phyloP scores from a whole-genome alignment of 2,113 vertebrate species.

The Rhadina sibilatrix region DNA sequence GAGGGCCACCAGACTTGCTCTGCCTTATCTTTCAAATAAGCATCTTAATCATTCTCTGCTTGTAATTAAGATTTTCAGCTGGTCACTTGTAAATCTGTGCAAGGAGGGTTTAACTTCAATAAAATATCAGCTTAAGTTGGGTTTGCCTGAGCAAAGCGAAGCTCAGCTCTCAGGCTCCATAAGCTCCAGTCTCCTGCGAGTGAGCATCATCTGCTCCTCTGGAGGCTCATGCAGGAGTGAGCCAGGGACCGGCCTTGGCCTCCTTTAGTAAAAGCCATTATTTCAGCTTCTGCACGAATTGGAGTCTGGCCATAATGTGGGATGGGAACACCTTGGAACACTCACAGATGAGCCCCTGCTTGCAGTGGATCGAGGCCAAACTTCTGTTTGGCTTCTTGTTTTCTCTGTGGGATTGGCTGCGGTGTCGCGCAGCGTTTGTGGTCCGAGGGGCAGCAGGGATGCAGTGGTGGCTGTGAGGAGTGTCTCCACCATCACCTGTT shows the following conservation, averaged over 20 bases:
- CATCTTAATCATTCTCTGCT: not conserved
- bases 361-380: not conserved
- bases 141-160: conserved; percentile 1
- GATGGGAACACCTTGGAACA: conserved; percentile 34
- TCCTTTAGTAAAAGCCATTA: not conserved
- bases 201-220: not conserved
- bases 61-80: not conserved
- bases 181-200: not conserved
- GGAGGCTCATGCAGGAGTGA: not conserved
- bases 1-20: not conserved
- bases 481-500: fast-evolving
- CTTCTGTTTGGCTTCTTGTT: not conserved
- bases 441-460: fast-evolving
- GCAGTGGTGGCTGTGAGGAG: not conserved
- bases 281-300: not conserved
- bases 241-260: not conserved
- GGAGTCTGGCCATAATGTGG: not conserved
- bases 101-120: not conserved
- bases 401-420: fast-evolving
- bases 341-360: conserved; percentile 12
- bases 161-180: not conserved
- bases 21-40: not conserved
- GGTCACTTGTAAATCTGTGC: not conserved
- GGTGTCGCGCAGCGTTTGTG: not conserved
- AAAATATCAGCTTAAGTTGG: not conserved